Base-by-base conservation (phyloP, 2,888 invertebrate genomes). In the Tetanocera ferruginea region DNA sequence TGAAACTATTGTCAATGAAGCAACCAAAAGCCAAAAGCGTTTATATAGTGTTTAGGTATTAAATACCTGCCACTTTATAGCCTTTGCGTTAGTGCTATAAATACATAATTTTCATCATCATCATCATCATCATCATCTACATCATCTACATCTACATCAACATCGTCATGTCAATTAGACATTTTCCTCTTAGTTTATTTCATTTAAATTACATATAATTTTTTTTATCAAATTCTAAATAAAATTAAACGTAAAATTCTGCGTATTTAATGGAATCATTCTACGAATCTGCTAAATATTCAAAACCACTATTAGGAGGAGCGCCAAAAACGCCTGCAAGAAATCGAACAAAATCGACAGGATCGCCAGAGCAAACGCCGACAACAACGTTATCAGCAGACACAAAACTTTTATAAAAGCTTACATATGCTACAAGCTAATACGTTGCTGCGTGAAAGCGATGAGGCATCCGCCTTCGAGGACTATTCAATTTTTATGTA, bases 401-500 rank as follows among this genome's bases (percentile, higher is more conserved):
- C 94, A 66, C 93, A 95, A 83, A 95, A 95, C 86, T 96, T 96
- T 90, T 91, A 93, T 89, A 96, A 95, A 90, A 96, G 96, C 88
- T 92, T 96, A 90, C 95, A 95, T 89, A 94, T 96, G 94, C 90
- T 96, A 84, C 95, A 95, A 85, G 93, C 94, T 3, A 96, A 95
- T 88, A 94, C 93, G 69, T 85, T 89, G 31, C 80, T 90, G 78
- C 92, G 93, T 80, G 90, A 92, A 82, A 92, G 93, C 37, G 91
- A 93, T 43, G 91, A 91, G 4, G 90, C 91, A 76, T 90, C 90
- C 81, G 84, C 85, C 51, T 93, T 95, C 86, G 95, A 96, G 90
- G 94, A 96, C 90, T 95, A 96, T 90, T 95, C 95, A 34, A 92
- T 96, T 86, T 95, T 95, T 90, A 92, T 96, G 86, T 97, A 96